A percentile compares a stretch with the other conserved stretches of the same genome.
Conservation (phyloP, 1,140 invertebrate species). For the Mizuhopecten yessoensis region DNA sequence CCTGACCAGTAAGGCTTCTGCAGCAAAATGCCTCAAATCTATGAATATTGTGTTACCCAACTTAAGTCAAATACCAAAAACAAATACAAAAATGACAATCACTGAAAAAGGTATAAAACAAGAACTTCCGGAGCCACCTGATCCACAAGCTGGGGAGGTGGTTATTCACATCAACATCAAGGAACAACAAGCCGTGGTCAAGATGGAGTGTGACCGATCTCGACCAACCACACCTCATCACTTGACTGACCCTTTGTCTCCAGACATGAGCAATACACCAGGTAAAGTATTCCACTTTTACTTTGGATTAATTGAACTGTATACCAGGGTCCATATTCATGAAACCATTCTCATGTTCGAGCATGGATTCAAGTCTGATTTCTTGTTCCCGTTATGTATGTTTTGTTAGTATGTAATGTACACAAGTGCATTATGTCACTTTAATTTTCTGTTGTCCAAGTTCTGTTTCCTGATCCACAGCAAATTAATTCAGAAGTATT, state of each 20-base stretch:
- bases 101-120: constrained; percentile 6
- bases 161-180: constrained; percentile 28
- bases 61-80: constrained; percentile 11
- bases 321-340: too few relatives aligned
- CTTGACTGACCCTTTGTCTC: background rate
- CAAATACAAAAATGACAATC: background rate
- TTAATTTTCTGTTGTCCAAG: too few relatives aligned
- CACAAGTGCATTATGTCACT: too few relatives aligned
- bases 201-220: background rate
- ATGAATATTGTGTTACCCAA: constrained; percentile 3
- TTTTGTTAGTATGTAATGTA: too few relatives aligned
- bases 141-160: background rate
- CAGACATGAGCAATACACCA: background rate
- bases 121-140: background rate
- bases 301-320: too few relatives aligned
- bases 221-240: background rate
- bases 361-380: too few relatives aligned
- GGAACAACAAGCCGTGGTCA: background rate
- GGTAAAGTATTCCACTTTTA: background rate
- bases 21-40: background rate
- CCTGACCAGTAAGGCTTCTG: background rate
- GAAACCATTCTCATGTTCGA: too few relatives aligned
- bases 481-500: too few relatives aligned
- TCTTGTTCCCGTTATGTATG: too few relatives aligned
- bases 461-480: too few relatives aligned